Evolutionary conservation across 2,888 invertebrate genomes (phyloP), one percentile per base, ranked within the genome.

Genomic region (Sceliomorpha sp.): DNA sequence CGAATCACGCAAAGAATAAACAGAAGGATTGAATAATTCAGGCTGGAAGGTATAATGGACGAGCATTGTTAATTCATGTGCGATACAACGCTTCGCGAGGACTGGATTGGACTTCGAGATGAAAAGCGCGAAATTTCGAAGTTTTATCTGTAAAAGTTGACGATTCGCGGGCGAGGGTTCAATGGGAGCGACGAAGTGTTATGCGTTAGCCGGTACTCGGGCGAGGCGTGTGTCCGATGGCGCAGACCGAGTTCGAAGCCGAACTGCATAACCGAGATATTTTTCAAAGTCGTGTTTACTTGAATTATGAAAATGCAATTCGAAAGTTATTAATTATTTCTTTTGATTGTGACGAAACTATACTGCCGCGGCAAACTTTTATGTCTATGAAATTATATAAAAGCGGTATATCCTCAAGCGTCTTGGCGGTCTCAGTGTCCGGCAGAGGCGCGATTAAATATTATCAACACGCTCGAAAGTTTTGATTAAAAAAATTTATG

Each of bases 401-500:
- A 66, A 47, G 31, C 40, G 20, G 36, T 51, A 45, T 39, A 51
- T 58, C 58, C 58, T 51, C n/a, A 29, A 45, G 66, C 45, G 59
- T 34, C 47, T 27, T 14, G 36, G 47, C 59, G 12, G 42, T 58
- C 53, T 47, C 34, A 26, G 5, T 24, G 31, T 31, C 36, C 47
- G 20, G 26, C 47, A 27, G 51, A 20, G 5, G 45, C 58, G 45
- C 14, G 47, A 45, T 50, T 58, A 51, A 45, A 48, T 66, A 59
- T 53, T 59, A 66, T 66, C 47, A 66, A 66, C 55, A 59, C 53
- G 59, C 48, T 67, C 55, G 53, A 48, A 67, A 67, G 55, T 67
- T 67, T 67, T 67, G 67, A 67, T 67, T 67, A 67, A 67, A 67
- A 67, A 67, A 67, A 53, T 66, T 59, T 26, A 59, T 59, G 40